Conservation (phyloP, 2,888 invertebrate genomes). For the Cerceris rybyensis region DNA sequence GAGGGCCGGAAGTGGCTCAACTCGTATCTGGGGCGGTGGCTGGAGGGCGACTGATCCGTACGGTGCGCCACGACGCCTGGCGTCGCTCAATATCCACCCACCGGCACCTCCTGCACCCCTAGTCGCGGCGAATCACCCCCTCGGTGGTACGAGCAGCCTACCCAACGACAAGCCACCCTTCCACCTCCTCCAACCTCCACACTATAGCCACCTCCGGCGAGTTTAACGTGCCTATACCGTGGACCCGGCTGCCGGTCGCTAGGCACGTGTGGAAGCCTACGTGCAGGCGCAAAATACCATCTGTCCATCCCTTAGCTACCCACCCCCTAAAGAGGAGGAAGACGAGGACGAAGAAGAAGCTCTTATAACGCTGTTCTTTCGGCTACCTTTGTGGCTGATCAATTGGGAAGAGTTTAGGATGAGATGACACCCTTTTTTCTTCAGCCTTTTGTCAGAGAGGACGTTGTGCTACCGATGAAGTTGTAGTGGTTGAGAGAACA, state of each 20-base stretch:
- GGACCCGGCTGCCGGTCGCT: conserved; percentile 57
- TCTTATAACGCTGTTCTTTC: conserved; percentile 16
- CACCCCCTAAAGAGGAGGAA: background rate
- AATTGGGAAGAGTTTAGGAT: conserved; percentile 3
- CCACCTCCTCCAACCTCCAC: conserved; percentile 58
- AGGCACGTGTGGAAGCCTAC: conserved; percentile 64
- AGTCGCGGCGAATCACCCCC: conserved; percentile 37
- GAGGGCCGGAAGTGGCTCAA: conserved; percentile 82
- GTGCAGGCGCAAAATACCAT: conserved; percentile 61
- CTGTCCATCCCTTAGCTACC: conserved; percentile 50
- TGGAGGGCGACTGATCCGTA: conserved; percentile 84
- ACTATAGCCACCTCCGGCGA: conserved; percentile 52
- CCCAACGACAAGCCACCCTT: conserved; percentile 63
- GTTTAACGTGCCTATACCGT: conserved; percentile 46
- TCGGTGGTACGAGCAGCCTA: conserved; percentile 48
- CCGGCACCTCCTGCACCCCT: conserved; percentile 58
- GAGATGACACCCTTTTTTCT: background rate
- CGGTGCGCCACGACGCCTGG: conserved; percentile 84
- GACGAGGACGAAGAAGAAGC: too few species aligned
- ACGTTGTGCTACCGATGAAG: too few species aligned
- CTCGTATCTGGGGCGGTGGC: conserved; percentile 84
- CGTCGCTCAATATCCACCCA: conserved; percentile 85
- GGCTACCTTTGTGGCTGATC: conserved; percentile 18
- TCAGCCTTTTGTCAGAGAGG: conserved; percentile 13
- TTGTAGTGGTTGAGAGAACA: too few species aligned